phyloP scores from a whole-genome alignment of 2,797 vertebrate species.

The Allobates femoralis region DNA sequence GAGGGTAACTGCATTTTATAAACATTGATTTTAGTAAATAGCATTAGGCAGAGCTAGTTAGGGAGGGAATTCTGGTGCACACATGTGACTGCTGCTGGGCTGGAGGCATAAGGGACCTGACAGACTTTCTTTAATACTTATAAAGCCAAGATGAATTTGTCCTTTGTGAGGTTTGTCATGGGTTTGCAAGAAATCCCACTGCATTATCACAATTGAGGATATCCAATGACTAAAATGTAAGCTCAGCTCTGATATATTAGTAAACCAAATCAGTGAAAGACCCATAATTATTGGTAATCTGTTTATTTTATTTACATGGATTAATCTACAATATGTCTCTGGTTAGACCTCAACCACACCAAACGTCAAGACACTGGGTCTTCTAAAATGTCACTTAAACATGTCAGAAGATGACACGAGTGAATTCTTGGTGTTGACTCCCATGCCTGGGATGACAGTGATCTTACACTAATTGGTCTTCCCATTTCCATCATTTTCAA shows the following conservation, averaged over 20 bases:
- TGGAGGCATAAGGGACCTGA: too few species aligned
- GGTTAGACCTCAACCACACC: neutral
- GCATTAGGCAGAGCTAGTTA: too few species aligned
- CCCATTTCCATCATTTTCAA: constrained; percentile 10
- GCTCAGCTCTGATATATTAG: neutral
- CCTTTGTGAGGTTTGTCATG: too few species aligned
- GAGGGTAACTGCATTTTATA: too few species aligned
- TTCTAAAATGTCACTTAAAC: neutral
- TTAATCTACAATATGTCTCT: neutral
- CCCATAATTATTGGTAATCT: neutral
- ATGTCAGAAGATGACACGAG: neutral
- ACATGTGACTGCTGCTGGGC: too few species aligned
- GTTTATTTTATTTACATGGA: too few species aligned
- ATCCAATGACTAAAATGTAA: neutral
- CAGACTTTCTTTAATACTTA: too few species aligned
- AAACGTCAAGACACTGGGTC: neutral
- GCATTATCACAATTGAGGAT: neutral
- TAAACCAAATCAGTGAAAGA: neutral
- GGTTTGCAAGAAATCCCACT: too few species aligned
- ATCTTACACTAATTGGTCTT: neutral
- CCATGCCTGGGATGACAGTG: neutral
- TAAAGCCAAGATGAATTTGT: neutral
- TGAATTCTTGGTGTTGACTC: neutral
- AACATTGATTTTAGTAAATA: too few species aligned
- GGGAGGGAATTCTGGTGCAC: too few species aligned